These are phyloP conservation scores for Corynorhinus townsendii DNA, from an alignment of 2,113 vertebrate species.

Conservation along the genomic window DNA sequence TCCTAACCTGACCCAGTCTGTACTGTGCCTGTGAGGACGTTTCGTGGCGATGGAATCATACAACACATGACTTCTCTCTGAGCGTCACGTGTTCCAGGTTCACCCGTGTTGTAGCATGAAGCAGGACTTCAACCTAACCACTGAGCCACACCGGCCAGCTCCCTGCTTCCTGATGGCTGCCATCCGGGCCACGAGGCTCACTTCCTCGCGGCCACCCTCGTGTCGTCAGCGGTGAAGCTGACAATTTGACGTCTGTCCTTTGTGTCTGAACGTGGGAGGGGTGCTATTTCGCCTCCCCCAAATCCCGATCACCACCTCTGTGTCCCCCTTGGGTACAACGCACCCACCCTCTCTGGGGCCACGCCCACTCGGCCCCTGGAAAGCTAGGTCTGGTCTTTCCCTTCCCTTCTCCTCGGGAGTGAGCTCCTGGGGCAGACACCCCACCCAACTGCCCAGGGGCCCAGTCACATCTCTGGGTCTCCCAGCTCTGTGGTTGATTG, in stretches of 20 bases:
- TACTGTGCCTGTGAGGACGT: too few species aligned
- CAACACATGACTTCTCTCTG: too few species aligned
- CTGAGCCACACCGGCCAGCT: too few species aligned
- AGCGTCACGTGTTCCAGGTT: too few species aligned
- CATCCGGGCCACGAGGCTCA: not conserved
- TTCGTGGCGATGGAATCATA: too few species aligned
- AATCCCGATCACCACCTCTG: not conserved
- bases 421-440: not conserved
- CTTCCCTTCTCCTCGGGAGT: not conserved
- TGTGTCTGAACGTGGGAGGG: not conserved
- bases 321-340: not conserved
- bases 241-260: not conserved
- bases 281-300: not conserved
- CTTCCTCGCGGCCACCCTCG: accelerated
- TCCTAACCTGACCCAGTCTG: too few species aligned
- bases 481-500: too few species aligned
- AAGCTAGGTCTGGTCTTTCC: not conserved
- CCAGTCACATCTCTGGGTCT: too few species aligned
- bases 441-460: not conserved
- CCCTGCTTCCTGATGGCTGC: too few species aligned
- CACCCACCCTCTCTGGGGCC: too few species aligned
- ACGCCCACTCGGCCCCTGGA: not conserved
- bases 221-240: not conserved
- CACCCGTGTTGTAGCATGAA: too few species aligned
- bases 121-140: too few species aligned